phyloP scores from a whole-genome alignment of 2,888 invertebrate species.

The Drosophila testacea region DNA sequence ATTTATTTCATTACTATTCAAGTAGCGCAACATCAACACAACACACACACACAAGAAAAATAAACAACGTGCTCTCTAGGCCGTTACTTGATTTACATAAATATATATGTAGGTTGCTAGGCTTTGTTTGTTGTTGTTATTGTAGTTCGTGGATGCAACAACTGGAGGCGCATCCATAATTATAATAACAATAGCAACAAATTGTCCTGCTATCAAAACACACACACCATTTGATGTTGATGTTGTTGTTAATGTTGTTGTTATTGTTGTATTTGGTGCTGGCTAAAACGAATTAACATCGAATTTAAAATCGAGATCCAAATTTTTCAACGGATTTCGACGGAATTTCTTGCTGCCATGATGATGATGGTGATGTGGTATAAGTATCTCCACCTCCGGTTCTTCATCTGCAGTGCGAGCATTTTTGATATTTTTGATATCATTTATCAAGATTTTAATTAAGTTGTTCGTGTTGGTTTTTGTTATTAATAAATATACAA shows the following conservation, averaged over 20 bases:
- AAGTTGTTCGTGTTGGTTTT: slow-evolving; percentile 23
- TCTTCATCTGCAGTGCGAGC: slow-evolving; percentile 62
- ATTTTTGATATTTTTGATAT: slow-evolving; percentile 15
- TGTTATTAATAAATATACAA: slow-evolving; percentile 35
- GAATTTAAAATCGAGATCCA: slow-evolving; percentile 84
- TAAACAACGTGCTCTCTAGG: slow-evolving; percentile 49
- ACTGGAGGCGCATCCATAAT: slow-evolving; percentile 6
- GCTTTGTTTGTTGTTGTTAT: slow-evolving; percentile 46
- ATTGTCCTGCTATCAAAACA: slow-evolving; percentile 39
- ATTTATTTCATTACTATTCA: slow-evolving; percentile 17
- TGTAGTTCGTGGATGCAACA: slow-evolving; percentile 14
- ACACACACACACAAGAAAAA: slow-evolving; percentile 27
- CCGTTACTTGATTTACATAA: slow-evolving; percentile 30
- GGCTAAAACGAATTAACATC: slow-evolving; percentile 84
- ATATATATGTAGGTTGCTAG: slow-evolving; percentile 34
- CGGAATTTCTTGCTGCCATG: slow-evolving; percentile 82
- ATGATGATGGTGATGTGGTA: slow-evolving; percentile 83
- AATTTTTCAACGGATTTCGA: slow-evolving; percentile 82
- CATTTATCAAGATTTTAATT: slow-evolving; percentile 15
- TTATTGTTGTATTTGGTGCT: slow-evolving; percentile 52
- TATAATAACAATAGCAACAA: slow-evolving; percentile 42
- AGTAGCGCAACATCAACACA: slow-evolving; percentile 49
- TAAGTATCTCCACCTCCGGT: slow-evolving; percentile 79
- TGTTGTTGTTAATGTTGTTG: slow-evolving; percentile 43
- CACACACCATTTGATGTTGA: slow-evolving; percentile 67